These are phyloP conservation scores for Thumatha senex DNA, from an alignment of 2,888 invertebrate species.

Conservation along the genomic window DNA sequence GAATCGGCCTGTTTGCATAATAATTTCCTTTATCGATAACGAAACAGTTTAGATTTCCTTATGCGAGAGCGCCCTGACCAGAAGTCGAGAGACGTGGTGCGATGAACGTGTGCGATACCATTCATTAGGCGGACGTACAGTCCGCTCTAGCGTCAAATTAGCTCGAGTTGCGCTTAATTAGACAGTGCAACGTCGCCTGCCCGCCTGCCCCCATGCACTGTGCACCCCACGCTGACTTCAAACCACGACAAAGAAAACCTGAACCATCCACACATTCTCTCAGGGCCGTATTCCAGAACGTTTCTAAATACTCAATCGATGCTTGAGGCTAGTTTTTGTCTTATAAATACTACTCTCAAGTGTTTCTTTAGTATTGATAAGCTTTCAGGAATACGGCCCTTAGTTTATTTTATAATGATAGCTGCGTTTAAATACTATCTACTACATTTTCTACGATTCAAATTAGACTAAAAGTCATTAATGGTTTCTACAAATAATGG, in stretches of 20 bases:
- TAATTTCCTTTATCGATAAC: constrained; percentile 61
- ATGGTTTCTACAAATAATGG: no score
- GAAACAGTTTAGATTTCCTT: constrained; percentile 58
- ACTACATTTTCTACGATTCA: no score
- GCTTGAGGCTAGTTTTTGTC: no score
- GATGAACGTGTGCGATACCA: constrained; percentile 82
- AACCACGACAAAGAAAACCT: neutral
- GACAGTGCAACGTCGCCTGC: constrained; percentile 53
- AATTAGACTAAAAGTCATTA: no score
- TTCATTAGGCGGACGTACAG: constrained; percentile 75
- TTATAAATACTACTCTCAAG: no score
- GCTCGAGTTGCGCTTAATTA: constrained; percentile 75
- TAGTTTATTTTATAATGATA: constrained; percentile 8
- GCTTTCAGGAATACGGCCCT: no score
- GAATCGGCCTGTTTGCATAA: constrained; percentile 30
- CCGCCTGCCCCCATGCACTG: constrained; percentile 36
- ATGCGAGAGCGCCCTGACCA: constrained; percentile 54
- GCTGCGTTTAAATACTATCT: no score
- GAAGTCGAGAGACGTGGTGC: constrained; percentile 62
- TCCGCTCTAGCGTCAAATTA: constrained; percentile 78
- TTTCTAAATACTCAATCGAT: no score
- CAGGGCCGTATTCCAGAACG: no score
- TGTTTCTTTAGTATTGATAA: no score
- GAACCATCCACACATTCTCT: constrained; percentile 8
- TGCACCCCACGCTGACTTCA: constrained; percentile 28